phyloP scores from a whole-genome alignment of 2,797 vertebrate species.

The Aplochiton taeniatus region DNA sequence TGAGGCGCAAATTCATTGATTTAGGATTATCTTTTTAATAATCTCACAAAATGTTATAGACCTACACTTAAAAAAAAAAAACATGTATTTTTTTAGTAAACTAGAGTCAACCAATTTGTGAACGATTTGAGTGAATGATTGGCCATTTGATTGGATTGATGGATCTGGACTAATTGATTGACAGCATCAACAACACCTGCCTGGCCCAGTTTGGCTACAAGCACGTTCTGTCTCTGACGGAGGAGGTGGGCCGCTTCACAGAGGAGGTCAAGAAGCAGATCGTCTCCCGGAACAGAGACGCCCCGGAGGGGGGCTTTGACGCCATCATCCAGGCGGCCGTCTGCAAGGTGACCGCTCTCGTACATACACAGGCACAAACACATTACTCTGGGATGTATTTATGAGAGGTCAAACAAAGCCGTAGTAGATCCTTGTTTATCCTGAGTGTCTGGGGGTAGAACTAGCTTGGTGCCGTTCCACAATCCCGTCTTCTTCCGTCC shows the following conservation, averaged over 20 bases:
- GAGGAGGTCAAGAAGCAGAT: slow-evolving; percentile 92
- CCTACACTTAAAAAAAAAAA: too few species aligned
- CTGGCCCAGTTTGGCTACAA: slow-evolving; percentile 95
- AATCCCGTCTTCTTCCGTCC: slow-evolving; percentile 4
- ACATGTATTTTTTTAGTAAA: too few species aligned
- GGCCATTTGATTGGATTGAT: slow-evolving; percentile 1
- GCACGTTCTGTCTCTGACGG: slow-evolving; percentile 89
- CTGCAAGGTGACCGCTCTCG: slow-evolving; percentile 78
- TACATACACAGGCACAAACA: background rate
- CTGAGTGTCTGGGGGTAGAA: too few species aligned
- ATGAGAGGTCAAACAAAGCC: too few species aligned
- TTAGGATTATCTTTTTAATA: too few species aligned
- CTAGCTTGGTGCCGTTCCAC: slow-evolving; percentile 13
- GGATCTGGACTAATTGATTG: slow-evolving; percentile 25
- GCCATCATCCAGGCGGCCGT: slow-evolving; percentile 96
- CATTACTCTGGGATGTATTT: too few species aligned
- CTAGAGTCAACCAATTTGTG: too few species aligned
- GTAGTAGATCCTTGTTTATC: too few species aligned
- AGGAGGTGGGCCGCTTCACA: slow-evolving; percentile 89
- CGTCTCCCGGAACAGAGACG: slow-evolving; percentile 90
- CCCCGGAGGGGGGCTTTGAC: slow-evolving; percentile 93
- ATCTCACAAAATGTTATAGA: too few species aligned
- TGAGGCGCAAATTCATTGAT: too few species aligned
- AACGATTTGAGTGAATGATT: background rate
- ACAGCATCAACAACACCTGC: slow-evolving; percentile 79